Evolutionary conservation across 2,797 vertebrate genomes (phyloP).

Genomic region (Morus bassanus): DNA sequence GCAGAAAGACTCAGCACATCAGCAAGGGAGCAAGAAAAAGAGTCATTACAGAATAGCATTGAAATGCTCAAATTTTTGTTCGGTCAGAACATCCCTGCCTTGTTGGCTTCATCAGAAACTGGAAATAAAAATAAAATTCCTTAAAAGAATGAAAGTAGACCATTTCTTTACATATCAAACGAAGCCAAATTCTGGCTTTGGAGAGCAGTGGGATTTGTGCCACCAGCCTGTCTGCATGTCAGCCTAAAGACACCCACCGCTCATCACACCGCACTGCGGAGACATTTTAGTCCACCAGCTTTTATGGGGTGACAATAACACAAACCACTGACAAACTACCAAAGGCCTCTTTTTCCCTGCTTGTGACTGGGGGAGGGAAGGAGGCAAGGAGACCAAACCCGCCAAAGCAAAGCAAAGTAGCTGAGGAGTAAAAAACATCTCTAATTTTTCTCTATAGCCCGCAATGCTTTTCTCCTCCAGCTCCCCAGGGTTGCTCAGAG

Average conservation of each 20-base stretch:
- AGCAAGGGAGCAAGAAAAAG: conserved; percentile 26
- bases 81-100: not conserved
- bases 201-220: conserved; percentile 47
- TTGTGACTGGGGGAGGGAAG: not conserved
- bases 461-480: not conserved
- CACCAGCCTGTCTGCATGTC: conserved; percentile 43
- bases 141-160: not conserved
- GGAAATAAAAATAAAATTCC: conserved; percentile 16
- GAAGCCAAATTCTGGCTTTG: not conserved
- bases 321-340: conserved; percentile 39
- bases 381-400: not conserved
- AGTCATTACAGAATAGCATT: not conserved
- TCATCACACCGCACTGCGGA: not conserved
- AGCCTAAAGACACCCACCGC: conserved; percentile 22
- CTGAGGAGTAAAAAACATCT: not conserved
- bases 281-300: not conserved
- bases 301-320: conserved; percentile 62
- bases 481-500: not conserved
- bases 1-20: not conserved
- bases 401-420: not conserved
- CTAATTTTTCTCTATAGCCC: not conserved
- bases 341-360: not conserved
- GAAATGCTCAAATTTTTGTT: conserved; percentile 2
- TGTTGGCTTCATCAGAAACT: not conserved
- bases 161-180: not conserved